Base-by-base conservation (phyloP, 2,888 invertebrate species). In the Brachyptera risi region DNA sequence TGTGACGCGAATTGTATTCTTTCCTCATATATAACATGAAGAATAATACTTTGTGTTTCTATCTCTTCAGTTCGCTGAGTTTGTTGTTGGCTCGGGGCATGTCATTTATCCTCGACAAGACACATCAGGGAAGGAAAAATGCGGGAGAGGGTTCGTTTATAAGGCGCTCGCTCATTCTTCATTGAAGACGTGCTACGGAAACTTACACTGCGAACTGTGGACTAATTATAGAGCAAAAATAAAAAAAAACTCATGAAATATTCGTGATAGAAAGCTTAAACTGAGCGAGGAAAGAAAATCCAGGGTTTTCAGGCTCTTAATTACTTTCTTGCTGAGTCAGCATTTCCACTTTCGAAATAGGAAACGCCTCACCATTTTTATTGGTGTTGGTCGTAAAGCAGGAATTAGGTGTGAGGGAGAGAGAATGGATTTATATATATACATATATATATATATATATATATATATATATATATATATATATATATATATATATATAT, bases 211-310 rank as follows among this genome's bases (percentile, higher is more conserved):
- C 17, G 38, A 3, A 44, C 3, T 4, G 23, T 2, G 47, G 23
- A 47, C 47, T 47, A 47, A 47, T 47, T 47, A 47, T 47, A 47
- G 24, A 5, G 31, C 11, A 31, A 5, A 5, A 5, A 31, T 31
- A 5, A 5, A 21, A 5, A 21, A 47, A 24, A n/a, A 17, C 13
- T 17, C 47, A 24, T 47, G 47, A 24, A 47, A 47, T 47, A 23
- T 47, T 47, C 47, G 47, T 24, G 47, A 47, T 23, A 24, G 47
- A 47, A 47, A 21, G 47, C 47, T 47, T 47, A 23, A n/a, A n/a
- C 47, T 21, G 24, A 24, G 47, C 23, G 47, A 47, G 47, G 24
- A 23, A 47, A 23, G 47, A 21, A 24, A 23, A 11, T 31, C 31
- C 5, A 31, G 7, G 5, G 31, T 11, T 5, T 24, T 21, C n/a